Conservation (phyloP, 2,113 vertebrate genomes). For the Hirundichthys speculiger region DNA sequence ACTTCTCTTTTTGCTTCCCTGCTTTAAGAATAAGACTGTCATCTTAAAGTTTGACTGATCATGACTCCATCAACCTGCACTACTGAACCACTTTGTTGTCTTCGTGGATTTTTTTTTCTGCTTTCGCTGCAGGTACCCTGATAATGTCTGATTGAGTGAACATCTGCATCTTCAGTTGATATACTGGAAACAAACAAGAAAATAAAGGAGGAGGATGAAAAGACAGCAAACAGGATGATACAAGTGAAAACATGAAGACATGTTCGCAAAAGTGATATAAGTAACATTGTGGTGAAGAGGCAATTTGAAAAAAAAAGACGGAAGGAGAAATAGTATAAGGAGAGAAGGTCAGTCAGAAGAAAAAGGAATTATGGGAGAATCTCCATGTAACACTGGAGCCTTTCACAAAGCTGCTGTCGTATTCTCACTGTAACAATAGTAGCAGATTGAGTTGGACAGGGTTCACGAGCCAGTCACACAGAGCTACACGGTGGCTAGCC, state of each 20-base stretch:
- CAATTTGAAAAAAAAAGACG: constrained; percentile 22
- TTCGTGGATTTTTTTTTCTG: constrained; percentile 47
- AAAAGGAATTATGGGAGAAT: constrained; percentile 26
- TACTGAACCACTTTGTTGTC: constrained; percentile 37
- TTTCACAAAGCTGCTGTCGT: constrained; percentile 62
- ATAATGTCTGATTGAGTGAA: constrained; percentile 57
- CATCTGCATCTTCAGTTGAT: constrained; percentile 66
- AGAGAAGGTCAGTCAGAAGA: constrained; percentile 24
- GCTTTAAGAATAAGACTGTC: no score
- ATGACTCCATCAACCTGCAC: constrained; percentile 10
- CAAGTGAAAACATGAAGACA: constrained; percentile 16
- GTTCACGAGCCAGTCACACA: constrained; percentile 70
- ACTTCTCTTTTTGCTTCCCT: no score
- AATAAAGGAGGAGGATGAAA: constrained; percentile 52
- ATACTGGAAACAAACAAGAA: constrained; percentile 20
- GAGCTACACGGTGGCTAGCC: constrained; percentile 65
- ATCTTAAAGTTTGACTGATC: no score
- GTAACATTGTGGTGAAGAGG: not conserved
- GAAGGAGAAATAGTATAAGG: constrained; percentile 22
- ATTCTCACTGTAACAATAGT: constrained; percentile 68
- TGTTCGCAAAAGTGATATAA: constrained; percentile 41
- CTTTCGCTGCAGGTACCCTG: constrained; percentile 50
- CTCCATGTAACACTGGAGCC: constrained; percentile 42
- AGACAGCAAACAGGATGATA: constrained; percentile 4
- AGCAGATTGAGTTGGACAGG: constrained; percentile 77